These are phyloP conservation scores for Diloba caeruleocephala DNA, from an alignment of 2,888 invertebrate species.

Conservation along the genomic window DNA sequence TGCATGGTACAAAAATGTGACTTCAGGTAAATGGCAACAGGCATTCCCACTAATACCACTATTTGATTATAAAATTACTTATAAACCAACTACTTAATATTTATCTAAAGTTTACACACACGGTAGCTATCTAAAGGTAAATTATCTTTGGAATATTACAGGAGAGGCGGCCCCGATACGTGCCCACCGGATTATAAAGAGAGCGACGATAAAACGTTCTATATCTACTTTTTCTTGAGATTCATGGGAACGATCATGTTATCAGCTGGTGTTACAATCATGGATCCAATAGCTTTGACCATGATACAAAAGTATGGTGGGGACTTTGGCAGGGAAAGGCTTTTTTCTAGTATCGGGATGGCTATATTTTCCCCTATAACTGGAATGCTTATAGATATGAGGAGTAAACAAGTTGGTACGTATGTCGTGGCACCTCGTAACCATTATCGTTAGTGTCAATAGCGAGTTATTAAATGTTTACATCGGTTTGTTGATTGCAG, in stretches of 20 bases:
- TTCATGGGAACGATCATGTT: conserved; percentile 95
- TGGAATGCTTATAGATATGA: conserved; percentile 93
- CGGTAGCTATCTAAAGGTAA: conserved; percentile 64
- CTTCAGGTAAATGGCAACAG: conserved; percentile 85
- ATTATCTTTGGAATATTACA: conserved; percentile 79
- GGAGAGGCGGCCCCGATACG: conserved; percentile 92
- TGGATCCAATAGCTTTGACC: conserved; percentile 96
- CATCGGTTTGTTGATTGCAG: conserved; percentile 84
- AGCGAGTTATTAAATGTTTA: conserved; percentile 69
- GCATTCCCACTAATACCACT: conserved; percentile 44
- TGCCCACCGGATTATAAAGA: conserved; percentile 95
- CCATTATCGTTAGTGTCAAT: conserved; percentile 83
- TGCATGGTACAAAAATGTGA: conserved; percentile 94
- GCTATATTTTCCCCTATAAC: conserved; percentile 95
- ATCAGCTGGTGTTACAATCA: conserved; percentile 95
- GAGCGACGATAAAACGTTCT: conserved; percentile 93
- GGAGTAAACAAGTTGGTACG: conserved; percentile 89
- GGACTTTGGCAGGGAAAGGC: conserved; percentile 94
- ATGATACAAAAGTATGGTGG: conserved; percentile 95
- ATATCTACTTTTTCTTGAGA: conserved; percentile 94
- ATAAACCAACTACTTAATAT: conserved; percentile 59
- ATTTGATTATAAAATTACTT: conserved; percentile 61
- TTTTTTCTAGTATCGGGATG: conserved; percentile 95
- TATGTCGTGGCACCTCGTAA: conserved; percentile 69
- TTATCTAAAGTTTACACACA: conserved; percentile 66